Evolutionary conservation across 1,140 invertebrate species (phyloP).

Genomic region (Lanistes nyassanus): DNA sequence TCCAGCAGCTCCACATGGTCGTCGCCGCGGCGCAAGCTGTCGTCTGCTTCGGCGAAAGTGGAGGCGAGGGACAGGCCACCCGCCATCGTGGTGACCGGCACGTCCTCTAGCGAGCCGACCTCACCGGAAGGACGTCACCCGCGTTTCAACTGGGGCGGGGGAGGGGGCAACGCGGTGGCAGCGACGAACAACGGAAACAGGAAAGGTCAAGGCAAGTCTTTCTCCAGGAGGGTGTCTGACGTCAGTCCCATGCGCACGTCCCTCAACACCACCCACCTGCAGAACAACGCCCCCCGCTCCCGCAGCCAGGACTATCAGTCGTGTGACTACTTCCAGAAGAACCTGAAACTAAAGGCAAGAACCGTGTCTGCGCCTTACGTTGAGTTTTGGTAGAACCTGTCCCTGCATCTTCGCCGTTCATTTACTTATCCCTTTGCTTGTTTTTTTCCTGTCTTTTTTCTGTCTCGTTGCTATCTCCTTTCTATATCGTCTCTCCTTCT

Average conservation of each 20-base stretch:
- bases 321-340: conserved; percentile 30
- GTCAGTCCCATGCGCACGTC: background rate
- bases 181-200: too few relatives aligned
- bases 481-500: too few relatives aligned
- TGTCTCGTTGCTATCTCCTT: too few relatives aligned
- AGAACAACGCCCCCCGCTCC: conserved; percentile 18
- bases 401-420: background rate
- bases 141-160: conserved; percentile 13
- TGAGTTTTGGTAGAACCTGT: background rate
- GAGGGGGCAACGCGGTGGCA: background rate
- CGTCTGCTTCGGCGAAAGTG: background rate
- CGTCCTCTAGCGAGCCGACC: conserved; percentile 17
- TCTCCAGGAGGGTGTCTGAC: conserved; percentile 11
- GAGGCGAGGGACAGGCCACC: background rate
- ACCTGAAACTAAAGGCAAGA: conserved; percentile 24
- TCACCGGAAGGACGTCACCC: conserved; percentile 20
- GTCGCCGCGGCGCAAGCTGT: conserved; percentile 15
- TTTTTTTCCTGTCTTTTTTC: background rate
- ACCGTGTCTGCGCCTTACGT: background rate
- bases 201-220: background rate
- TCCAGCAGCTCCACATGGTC: background rate
- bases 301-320: conserved; percentile 25
- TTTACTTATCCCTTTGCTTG: background rate
- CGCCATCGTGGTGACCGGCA: background rate
- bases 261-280: background rate